phyloP scores from a whole-genome alignment of 1,140 invertebrate genomes.

The Hermatobates lingyangjiaoensis region DNA sequence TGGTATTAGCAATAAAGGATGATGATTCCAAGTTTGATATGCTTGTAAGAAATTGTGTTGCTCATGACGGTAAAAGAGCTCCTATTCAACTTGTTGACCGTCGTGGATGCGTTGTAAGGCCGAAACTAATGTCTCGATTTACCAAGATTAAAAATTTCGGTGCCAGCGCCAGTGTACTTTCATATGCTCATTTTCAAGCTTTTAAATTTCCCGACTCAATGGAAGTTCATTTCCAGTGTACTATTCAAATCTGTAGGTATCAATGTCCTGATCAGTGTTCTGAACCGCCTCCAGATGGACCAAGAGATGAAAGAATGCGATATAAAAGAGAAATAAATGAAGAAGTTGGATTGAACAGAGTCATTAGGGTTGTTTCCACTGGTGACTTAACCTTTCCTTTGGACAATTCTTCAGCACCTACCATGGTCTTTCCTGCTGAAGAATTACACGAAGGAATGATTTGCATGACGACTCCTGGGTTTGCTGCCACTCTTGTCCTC shows the following conservation, averaged over 20 bases:
- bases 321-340: conserved; percentile 34
- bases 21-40: conserved; percentile 92
- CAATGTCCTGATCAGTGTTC: conserved; percentile 84
- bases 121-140: conserved; percentile 84
- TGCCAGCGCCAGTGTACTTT: conserved; percentile 77
- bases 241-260: conserved; percentile 84
- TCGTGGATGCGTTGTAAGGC: conserved; percentile 74
- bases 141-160: conserved; percentile 93
- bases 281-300: conserved; percentile 49
- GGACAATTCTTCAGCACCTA: conserved; percentile 45
- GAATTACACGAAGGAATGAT: conserved; percentile 46
- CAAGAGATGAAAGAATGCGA: conserved; percentile 37
- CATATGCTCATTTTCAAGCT: conserved; percentile 81
- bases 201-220: conserved; percentile 94
- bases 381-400: conserved; percentile 83
- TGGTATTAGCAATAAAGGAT: conserved; percentile 86
- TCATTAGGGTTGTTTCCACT: conserved; percentile 79
- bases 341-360: conserved; percentile 76
- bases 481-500: conserved; percentile 63
- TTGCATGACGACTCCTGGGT: conserved; percentile 81
- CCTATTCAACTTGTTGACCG: conserved; percentile 85
- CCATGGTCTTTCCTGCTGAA: conserved; percentile 59
- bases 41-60: conserved; percentile 82
- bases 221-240: conserved; percentile 94
- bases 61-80: conserved; percentile 78